Evolutionary conservation across 2,888 invertebrate genomes (phyloP), one percentile per base, ranked within the genome.

Genomic region (Choreutis nemorana): DNA sequence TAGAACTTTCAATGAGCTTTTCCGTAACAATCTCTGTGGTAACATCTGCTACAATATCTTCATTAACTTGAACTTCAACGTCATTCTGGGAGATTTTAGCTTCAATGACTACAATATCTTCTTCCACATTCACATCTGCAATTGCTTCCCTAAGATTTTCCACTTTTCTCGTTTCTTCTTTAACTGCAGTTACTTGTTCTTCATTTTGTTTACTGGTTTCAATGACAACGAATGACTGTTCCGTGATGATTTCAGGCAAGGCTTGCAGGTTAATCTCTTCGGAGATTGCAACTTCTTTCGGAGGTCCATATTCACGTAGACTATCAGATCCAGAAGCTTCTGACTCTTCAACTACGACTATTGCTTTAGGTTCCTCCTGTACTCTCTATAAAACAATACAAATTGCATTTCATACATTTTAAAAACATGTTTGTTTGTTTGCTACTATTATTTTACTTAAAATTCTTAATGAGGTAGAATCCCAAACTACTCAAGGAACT

Each of bases 251-350:
- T 26, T 66, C 66, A 6, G 75, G 77, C 0, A 75, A 45, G 1
- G 48, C 58, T 30, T 75, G 75, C 33, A 50, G 51, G 2, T 49
- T 48, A 3, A 53, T 36, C n/a, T 59, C 55, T 18, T 53, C 50
- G 6, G 52, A 42, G 0, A 54, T 44, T 4, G 63, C 59, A 1
- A 44, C 42, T 0, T 52, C 55, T 22, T 75, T 75, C 4, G 81
- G 79, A 4, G 81, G 75, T 9, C 72, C 71, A 34, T 82, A 82
- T 34, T 77, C 70, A 31, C 66, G 65, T 9, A 82, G 72, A 27
- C 71, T 67, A 28, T 81, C 77, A 6, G 77, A 77, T 0, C 75
- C 73, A 13, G 79, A 77, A 2, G 75, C 68, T 31, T 72, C 75
- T 0, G 71, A 65, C 16, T 67, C 68, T 37, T 60, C 50, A 8